phyloP scores from a whole-genome alignment of 2,113 vertebrate species.

The Brachionichthys hirsutus region DNA sequence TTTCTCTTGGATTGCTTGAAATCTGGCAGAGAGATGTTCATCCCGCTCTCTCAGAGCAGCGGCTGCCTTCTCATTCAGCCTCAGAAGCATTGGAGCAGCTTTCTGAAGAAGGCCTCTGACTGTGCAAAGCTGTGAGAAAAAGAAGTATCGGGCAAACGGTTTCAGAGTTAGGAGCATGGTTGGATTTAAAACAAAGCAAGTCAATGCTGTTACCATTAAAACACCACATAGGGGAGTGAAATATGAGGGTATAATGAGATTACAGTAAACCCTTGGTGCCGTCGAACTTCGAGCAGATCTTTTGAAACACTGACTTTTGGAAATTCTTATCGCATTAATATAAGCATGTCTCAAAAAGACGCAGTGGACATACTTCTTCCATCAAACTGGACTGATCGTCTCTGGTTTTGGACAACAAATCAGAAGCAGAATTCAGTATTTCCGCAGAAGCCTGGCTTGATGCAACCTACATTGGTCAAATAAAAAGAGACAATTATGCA shows the following conservation, averaged over 20 bases:
- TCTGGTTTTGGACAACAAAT: conserved; percentile 60
- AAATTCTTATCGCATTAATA: neutral
- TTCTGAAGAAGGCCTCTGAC: conserved; percentile 71
- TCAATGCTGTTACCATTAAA: neutral
- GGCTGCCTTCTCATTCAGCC: conserved; percentile 73
- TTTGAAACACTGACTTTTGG: no score
- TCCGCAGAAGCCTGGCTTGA: conserved; percentile 57
- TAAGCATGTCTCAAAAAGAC: no score
- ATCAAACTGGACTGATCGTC: conserved; percentile 75
- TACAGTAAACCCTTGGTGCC: neutral
- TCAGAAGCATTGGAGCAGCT: conserved; percentile 62
- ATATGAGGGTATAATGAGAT: neutral
- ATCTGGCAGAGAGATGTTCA: conserved; percentile 59
- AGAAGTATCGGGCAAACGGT: neutral
- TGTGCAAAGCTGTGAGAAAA: conserved; percentile 70
- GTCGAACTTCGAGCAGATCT: neutral
- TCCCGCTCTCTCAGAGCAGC: conserved; percentile 69
- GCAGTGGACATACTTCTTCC: conserved; percentile 66
- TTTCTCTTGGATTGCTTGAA: conserved; percentile 69
- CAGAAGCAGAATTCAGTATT: conserved; percentile 48
- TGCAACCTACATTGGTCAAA: conserved; percentile 55
- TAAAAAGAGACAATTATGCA: neutral
- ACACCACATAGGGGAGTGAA: neutral
- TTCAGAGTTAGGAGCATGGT: neutral
- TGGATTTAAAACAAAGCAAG: neutral